These are phyloP conservation scores for Ceraclea dissimilis DNA, from an alignment of 2,888 invertebrate genomes.

Conservation along the genomic window DNA sequence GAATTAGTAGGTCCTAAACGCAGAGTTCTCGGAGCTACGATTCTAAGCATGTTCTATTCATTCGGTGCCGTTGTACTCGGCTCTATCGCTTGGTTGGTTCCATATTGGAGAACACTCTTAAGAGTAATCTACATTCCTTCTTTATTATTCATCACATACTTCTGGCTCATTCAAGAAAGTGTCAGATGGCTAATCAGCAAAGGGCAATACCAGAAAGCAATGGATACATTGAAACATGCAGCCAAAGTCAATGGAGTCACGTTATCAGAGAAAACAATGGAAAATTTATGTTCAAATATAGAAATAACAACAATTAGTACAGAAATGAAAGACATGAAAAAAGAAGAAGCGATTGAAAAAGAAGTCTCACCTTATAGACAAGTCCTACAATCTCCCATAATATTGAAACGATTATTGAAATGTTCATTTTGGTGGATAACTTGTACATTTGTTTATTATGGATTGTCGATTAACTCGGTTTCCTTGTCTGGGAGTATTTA, in stretches of 20 bases:
- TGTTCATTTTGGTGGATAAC: conserved; percentile 78
- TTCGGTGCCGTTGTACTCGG: conserved; percentile 58
- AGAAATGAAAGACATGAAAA: conserved; percentile 4
- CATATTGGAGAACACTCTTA: conserved; percentile 60
- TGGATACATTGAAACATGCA: conserved; percentile 52
- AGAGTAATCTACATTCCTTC: conserved; percentile 61
- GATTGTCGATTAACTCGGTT: conserved; percentile 70
- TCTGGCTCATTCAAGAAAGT: conserved; percentile 62
- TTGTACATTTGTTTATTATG: conserved; percentile 72
- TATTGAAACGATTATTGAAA: conserved; percentile 48
- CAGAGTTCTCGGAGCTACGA: conserved; percentile 58
- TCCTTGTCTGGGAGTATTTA: conserved; percentile 68
- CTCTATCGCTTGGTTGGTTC: conserved; percentile 56
- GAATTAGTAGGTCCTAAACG: conserved; percentile 61
- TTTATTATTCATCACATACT: conserved; percentile 54
- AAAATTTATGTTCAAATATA: conserved; percentile 19
- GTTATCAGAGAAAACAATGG: conserved; percentile 24
- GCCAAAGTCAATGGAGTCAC: conserved; percentile 43
- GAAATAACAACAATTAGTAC: conserved; percentile 13
- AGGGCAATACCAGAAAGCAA: conserved; percentile 56
- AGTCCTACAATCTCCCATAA: conserved; percentile 44
- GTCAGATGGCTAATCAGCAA: conserved; percentile 69
- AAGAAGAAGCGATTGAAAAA: conserved; percentile 20
- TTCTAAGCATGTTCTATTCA: conserved; percentile 54
- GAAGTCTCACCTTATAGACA: conserved; percentile 31